Base-by-base conservation (phyloP, 64 coral and sea anemone genomes). In the Stylophora pistillata region DNA sequence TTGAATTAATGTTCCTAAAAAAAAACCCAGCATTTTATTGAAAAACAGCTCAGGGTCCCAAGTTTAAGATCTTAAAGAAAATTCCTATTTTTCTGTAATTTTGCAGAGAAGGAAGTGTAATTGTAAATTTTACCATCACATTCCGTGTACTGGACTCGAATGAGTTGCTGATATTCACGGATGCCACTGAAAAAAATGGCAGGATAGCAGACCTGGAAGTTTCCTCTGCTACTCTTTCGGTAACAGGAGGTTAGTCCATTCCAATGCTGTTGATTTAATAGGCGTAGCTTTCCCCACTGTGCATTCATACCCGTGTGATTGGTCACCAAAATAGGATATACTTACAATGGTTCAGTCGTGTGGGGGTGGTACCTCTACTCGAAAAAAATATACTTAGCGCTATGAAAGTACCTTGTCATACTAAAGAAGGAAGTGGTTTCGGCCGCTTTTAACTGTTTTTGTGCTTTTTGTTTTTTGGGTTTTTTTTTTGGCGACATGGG, bases 71-170 rank as follows among this genome's bases (percentile, higher is more conserved):
- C 30, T 6, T 20, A 10, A 0, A 23, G 18, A 64, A 3, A 41
- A 2, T 41, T 41, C 6, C 2, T 6, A 25, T 68, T 79, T 79
- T 55, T 23, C 34, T 9, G 11, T 16, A 30, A 0, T 53, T 13
- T 52, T 69, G 13, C 84, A 86, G 84, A 9, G 27, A 52, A 29
- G 84, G 84, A 47, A 86, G 84, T 56, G 34, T 71, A 1, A 72
- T 86, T n/a, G 64, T n/a, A 15, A 71, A 86, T 59, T 86, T 86
- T 68, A 86, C 57, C 16, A 26, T 86, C 9, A 41, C n/a, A 10
- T 86, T 69, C 20, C n/a, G 56, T 18, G 53, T 18, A 86, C 9
- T 47, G 2, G 66, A 69, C 26, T 55, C 62, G 20, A 18, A 56
- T 17, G 64, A 86, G 29, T 21, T 86, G 13, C n/a, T 86, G 32